phyloP scores from a whole-genome alignment of 2,888 invertebrate species.

The Drosophila setosimentum region DNA sequence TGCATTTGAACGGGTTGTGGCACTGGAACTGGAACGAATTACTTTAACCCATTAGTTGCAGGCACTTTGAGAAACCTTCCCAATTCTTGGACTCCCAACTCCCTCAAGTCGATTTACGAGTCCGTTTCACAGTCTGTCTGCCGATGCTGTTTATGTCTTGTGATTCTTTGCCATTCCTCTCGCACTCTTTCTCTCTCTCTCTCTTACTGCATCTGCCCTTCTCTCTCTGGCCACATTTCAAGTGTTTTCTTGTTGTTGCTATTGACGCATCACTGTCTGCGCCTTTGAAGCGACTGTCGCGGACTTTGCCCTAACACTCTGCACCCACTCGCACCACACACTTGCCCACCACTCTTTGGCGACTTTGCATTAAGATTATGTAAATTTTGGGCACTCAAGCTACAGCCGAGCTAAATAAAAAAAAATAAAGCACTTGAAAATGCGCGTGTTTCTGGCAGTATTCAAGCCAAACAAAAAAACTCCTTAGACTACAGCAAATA shows the following conservation, averaged over 20 bases:
- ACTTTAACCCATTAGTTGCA: slow-evolving; percentile 66
- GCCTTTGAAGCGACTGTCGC: slow-evolving; percentile 29
- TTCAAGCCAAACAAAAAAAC: slow-evolving; percentile 34
- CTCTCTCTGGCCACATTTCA: slow-evolving; percentile 18
- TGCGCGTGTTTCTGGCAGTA: slow-evolving; percentile 78
- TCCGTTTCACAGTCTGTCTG: slow-evolving; percentile 18
- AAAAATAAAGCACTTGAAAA: slow-evolving; percentile 53
- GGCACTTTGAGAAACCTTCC: slow-evolving; percentile 36
- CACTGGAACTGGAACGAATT: slow-evolving; percentile 49
- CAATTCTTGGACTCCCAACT: slow-evolving; percentile 3
- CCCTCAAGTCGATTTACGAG: slow-evolving; percentile 2
- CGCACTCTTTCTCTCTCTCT: slow-evolving; percentile 2
- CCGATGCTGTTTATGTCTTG: slow-evolving; percentile 22
- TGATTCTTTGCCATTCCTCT: not conserved
- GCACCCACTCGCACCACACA: not conserved
- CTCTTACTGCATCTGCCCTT: not conserved
- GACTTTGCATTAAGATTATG: slow-evolving; percentile 78
- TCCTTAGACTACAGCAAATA: slow-evolving; percentile 3
- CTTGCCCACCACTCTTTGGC: slow-evolving; percentile 19
- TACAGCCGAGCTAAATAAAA: slow-evolving; percentile 1
- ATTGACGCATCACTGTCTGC: slow-evolving; percentile 63
- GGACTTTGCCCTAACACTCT: not conserved
- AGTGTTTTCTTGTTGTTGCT: slow-evolving; percentile 51
- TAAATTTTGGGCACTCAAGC: slow-evolving; percentile 57
- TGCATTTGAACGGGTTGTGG: slow-evolving; percentile 28